Conservation (phyloP, 2,797 vertebrate genomes). For the Rhinoraja longicauda region DNA sequence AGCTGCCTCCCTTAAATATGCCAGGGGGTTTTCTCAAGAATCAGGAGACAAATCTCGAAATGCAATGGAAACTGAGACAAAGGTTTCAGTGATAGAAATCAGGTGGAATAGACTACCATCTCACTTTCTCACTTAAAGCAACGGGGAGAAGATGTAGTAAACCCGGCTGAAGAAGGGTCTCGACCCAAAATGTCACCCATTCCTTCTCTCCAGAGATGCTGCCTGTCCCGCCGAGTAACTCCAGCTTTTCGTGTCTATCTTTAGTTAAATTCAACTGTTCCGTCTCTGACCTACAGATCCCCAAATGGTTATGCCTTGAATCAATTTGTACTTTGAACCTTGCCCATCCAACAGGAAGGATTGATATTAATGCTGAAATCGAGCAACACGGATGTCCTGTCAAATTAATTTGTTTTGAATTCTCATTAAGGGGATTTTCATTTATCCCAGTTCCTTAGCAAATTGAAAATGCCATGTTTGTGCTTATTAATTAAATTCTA, state of each 20-base stretch:
- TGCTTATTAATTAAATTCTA: conserved; percentile 13
- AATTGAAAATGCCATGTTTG: not conserved
- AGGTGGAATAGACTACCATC: not conserved
- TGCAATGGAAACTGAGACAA: not conserved
- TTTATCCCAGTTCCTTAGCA: not conserved
- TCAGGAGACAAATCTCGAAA: not conserved
- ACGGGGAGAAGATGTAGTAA: not conserved
- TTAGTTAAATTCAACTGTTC: not conserved
- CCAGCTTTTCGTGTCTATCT: not conserved
- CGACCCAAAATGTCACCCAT: too few relatives aligned
- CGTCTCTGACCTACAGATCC: not conserved
- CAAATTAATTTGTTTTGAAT: not conserved
- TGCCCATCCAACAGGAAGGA: not conserved
- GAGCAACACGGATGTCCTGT: not conserved
- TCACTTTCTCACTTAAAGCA: not conserved
- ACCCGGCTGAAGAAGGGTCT: too few relatives aligned
- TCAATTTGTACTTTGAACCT: not conserved
- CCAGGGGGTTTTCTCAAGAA: not conserved
- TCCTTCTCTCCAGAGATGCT: too few relatives aligned
- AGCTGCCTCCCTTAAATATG: not conserved
- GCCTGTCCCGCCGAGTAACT: too few relatives aligned
- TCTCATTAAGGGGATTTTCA: not conserved
- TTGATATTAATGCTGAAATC: not conserved
- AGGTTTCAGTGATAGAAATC: not conserved
- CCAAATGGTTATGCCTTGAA: not conserved